Evolutionary conservation across 2,888 invertebrate genomes (phyloP).

Genomic region (Cephus sareptanus): DNA sequence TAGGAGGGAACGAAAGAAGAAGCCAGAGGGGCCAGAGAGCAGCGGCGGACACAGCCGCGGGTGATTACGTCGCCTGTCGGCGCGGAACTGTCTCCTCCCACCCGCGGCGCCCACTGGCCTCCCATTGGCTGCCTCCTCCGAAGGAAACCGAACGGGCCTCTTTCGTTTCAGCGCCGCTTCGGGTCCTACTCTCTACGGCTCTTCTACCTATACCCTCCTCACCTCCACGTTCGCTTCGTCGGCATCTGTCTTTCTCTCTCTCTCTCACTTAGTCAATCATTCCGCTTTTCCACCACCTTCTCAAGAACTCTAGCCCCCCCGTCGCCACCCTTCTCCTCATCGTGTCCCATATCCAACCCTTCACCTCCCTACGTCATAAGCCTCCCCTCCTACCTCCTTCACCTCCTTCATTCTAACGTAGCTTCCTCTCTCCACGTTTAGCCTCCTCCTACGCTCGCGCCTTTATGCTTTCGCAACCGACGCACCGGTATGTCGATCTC

Average conservation of each 20-base stretch:
- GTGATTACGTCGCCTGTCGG: conserved; percentile 64
- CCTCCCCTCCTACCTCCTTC: not conserved
- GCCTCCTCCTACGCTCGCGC: not conserved
- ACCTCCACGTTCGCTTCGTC: conserved; percentile 22
- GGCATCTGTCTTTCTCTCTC: conserved; percentile 10
- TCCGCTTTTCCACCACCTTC: conserved; percentile 9
- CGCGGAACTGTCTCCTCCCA: conserved; percentile 65
- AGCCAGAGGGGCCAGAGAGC: conserved; percentile 45
- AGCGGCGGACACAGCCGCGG: conserved; percentile 54
- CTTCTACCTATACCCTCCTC: not conserved
- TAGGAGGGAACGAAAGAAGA: conserved; percentile 28
- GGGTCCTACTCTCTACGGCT: not conserved
- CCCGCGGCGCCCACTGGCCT: conserved; percentile 59
- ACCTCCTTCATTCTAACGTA: not conserved
- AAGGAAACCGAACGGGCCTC: conserved; percentile 37
- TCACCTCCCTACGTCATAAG: not conserved
- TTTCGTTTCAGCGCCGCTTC: conserved; percentile 27
- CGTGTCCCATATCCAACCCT: conserved; percentile 11
- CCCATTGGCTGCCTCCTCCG: conserved; percentile 53
- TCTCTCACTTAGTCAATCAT: conserved; percentile 21
- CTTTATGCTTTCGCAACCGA: not conserved
- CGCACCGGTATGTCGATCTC: not conserved
- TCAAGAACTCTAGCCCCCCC: conserved; percentile 18
- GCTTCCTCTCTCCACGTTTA: not conserved
- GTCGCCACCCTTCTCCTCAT: conserved; percentile 13